Evolutionary conservation across 1,140 invertebrate genomes (phyloP), one percentile per base, ranked within the genome.

Genomic region (Drosophila nasuta): DNA sequence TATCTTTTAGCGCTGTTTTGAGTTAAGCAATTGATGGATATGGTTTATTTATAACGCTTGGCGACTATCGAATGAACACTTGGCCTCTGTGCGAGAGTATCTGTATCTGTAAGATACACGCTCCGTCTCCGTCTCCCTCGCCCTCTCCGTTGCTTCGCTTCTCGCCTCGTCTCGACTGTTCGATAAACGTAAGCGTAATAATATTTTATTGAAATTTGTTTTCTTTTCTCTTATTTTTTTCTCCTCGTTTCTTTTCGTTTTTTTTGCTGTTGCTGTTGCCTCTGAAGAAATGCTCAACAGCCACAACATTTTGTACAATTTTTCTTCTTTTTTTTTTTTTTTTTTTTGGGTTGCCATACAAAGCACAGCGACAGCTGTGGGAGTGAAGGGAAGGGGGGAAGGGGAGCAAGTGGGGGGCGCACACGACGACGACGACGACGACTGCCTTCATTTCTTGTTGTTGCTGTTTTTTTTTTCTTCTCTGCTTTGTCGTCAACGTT

Each of bases 141-240:
- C 15, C 45, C 33, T n/a, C 60, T 35, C 13, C 30, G 33, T 43
- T 41, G 73, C 7, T 8, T 5, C 17, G 28, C 63, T 51, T 11
- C 2, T 43, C 5, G 25, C 4, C 35, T 54, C 13, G 35, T 33
- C 33, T 33, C 33, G 33, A 8, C 67, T 70, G 77, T 83, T 89
- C 83, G 83, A 89, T 90, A 81, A 89, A 89, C 78, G 85, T 89
- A 89, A 89, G 86, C 85, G 85, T 89, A 89, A 89, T 89, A 89
- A 89, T 89, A 90, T 89, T 89, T 89, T 89, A 89, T 89, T 89
- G 85, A 89, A 89, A 89, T 89, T 89, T 89, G 81, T 89, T 90
- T 88, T 81, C 75, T 85, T 83, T 78, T 79, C 69, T 82, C 71
- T 73, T 65, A 49, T 77, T 63, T 65, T 20, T 46, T 57, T n/a